phyloP scores from a whole-genome alignment of 92 coral and sea anemone species.

The Phenganax subtilis region DNA sequence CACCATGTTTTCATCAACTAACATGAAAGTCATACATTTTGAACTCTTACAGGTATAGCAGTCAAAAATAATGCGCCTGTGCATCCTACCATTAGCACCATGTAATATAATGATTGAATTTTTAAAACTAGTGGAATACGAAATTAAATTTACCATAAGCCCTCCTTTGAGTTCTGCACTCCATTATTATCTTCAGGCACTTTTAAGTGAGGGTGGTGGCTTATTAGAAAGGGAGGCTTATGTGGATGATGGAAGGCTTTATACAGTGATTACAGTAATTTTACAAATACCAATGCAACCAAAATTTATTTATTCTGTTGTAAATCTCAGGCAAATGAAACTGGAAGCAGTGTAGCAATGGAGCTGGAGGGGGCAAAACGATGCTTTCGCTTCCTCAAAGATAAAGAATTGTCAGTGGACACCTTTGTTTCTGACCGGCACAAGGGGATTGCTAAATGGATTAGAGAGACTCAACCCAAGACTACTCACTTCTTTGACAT shows the following conservation, averaged over 20 bases:
- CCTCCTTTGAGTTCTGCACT: background rate
- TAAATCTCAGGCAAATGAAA: conserved; percentile 18
- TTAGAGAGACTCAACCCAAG: conserved; percentile 18
- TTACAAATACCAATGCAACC: no score
- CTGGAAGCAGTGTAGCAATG: conserved; percentile 36
- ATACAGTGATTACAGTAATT: no score
- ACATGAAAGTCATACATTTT: conserved; percentile 43
- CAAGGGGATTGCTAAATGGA: conserved; percentile 37
- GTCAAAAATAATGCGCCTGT: no score
- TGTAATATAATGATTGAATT: background rate
- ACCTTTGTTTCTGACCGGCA: conserved; percentile 45
- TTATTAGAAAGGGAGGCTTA: no score
- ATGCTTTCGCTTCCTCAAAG: conserved; percentile 29
- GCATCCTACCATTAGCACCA: background rate
- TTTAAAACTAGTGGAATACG: no score
- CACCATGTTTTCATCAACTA: conserved; percentile 27
- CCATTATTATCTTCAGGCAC: background rate
- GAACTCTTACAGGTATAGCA: conserved; percentile 44
- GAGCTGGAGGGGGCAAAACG: conserved; percentile 37
- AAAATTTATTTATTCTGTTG: no score
- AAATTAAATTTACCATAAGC: no score
- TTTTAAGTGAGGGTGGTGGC: no score
- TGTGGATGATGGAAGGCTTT: no score
- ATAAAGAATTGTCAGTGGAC: conserved; percentile 15
- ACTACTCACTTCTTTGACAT: conserved; percentile 38